Evolutionary conservation across 2,888 invertebrate species (phyloP), one percentile per base, ranked within the genome.

Genomic region (Sarcophaga carnaria): DNA sequence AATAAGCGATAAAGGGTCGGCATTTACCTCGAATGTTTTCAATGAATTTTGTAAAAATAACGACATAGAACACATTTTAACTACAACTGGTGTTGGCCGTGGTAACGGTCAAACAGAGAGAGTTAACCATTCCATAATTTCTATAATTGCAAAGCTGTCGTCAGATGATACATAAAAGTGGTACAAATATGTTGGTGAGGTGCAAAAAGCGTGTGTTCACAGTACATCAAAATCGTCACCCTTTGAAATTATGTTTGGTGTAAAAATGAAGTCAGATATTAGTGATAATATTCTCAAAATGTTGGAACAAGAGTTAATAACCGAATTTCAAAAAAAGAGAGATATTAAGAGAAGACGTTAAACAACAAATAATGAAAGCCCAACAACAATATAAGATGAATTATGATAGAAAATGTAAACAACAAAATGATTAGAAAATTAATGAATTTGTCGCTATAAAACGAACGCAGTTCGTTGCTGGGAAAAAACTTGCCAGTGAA

Each of bases 21-120:
- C 78, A 14, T 78, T 69, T 69, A 69, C 69, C 1, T 78, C 78
- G 1, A 60, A 78, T 22, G 37, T 45, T 37, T 78, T 69, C 45
- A 22, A 3, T 22, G 78, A 78, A 12, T 78, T 69, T 22, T 69
- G 62, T 54, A 74, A 60, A 22, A 45, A 71, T 72, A 37, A 64
- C 69, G 20, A 69, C 69, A 45, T 77, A 22, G 20, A 90, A 25
- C 91, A 91, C 0, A 89, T 89, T 14, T 91, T 67, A 64, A 67
- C 59, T 76, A 88, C 87, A 14, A 86, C 87, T 72, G 76, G 88
- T 47, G 80, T 83, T 37, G 66, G 83, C 20, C 75, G 85, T 71
- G 80, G 80, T 45, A 82, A 85, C 59, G 78, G 80, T 25, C 84
- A 81, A 47, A 64, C 82, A 20, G 79, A 72, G 27, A 74, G 54